phyloP scores from a whole-genome alignment of 1,140 invertebrate genomes.

The Zaprionus taronus region DNA sequence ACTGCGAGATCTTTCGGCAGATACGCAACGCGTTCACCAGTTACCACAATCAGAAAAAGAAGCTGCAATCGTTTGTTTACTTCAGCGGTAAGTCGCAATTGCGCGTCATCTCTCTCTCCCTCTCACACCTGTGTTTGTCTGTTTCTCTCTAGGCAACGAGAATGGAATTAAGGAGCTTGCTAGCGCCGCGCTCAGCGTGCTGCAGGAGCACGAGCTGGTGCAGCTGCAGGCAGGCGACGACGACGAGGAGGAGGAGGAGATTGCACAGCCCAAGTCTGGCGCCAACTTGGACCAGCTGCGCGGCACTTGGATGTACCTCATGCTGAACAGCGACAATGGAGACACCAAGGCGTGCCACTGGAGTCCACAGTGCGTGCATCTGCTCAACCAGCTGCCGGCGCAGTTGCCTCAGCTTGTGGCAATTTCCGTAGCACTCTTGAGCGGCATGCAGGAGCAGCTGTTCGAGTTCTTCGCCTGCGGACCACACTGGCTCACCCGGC shows the following conservation, averaged over 20 bases:
- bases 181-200: slow-evolving; percentile 1
- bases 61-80: slow-evolving; percentile 29
- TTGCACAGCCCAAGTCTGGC: not conserved
- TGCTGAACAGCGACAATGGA: slow-evolving; percentile 36
- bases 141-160: slow-evolving; percentile 53
- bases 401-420: slow-evolving; percentile 27
- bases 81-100: slow-evolving; percentile 34
- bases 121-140: not conserved
- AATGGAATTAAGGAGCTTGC: slow-evolving; percentile 33
- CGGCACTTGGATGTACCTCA: slow-evolving; percentile 30
- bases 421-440: slow-evolving; percentile 25
- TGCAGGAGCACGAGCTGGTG: slow-evolving; percentile 46
- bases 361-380: slow-evolving; percentile 43
- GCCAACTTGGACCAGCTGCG: slow-evolving; percentile 38
- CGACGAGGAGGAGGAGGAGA: not conserved
- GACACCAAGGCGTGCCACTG: not conserved
- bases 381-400: slow-evolving; percentile 28
- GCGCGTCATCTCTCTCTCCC: not conserved
- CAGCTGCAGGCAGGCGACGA: not conserved
- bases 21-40: slow-evolving; percentile 16
- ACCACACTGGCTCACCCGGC: slow-evolving; percentile 34
- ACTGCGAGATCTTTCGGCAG: slow-evolving; percentile 46
- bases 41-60: slow-evolving; percentile 12
- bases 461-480: slow-evolving; percentile 48
- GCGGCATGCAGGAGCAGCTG: slow-evolving; percentile 37